These are phyloP conservation scores for Xiphias gladius DNA, from an alignment of 2,113 vertebrate genomes.

Conservation along the genomic window DNA sequence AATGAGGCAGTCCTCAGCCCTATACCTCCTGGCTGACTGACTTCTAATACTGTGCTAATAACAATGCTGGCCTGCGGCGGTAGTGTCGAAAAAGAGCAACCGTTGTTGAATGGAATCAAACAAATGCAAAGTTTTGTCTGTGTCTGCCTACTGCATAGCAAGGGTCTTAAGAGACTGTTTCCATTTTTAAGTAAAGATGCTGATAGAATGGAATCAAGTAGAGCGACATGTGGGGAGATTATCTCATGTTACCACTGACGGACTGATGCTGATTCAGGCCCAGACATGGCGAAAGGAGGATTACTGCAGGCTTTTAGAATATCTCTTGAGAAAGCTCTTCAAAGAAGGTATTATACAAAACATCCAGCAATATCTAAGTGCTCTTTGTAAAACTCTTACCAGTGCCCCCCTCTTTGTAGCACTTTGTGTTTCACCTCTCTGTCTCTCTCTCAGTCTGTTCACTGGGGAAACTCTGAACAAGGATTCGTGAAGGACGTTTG, in stretches of 20 bases:
- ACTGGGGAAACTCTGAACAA: conserved; percentile 50
- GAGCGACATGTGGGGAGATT: conserved; percentile 65
- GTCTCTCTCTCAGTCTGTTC: conserved; percentile 46
- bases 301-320: conserved; percentile 70
- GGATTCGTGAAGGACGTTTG: conserved; percentile 69
- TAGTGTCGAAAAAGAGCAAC: neutral
- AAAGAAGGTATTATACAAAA: conserved; percentile 77
- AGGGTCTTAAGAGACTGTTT: conserved; percentile 40
- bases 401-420: conserved; percentile 68
- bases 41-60: conserved; percentile 22
- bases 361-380: conserved; percentile 73
- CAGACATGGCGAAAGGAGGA: conserved; percentile 64
- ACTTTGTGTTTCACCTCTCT: conserved; percentile 62
- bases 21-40: conserved; percentile 36
- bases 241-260: conserved; percentile 69
- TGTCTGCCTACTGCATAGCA: conserved; percentile 8
- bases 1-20: neutral
- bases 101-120: conserved; percentile 22
- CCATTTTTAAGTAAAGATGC: conserved; percentile 42
- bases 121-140: conserved; percentile 34
- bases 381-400: conserved; percentile 78
- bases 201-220: conserved; percentile 42
- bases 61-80: conserved; percentile 1
- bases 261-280: conserved; percentile 68
- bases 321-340: conserved; percentile 72